These are phyloP conservation scores for Metopia argyrocephala DNA, from an alignment of 2,888 invertebrate species.

Conservation along the genomic window DNA sequence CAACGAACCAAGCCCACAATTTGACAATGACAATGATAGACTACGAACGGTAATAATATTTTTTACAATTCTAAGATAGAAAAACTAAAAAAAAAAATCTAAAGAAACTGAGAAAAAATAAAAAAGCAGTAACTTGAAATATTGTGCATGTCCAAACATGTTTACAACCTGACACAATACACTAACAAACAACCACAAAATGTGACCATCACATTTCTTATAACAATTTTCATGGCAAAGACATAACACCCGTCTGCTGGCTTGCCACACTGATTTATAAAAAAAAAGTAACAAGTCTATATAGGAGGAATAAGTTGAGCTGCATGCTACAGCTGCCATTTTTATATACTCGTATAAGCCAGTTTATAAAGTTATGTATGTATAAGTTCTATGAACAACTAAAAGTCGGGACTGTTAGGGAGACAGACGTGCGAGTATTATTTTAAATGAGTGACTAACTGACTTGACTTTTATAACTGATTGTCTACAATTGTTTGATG, in stretches of 20 bases:
- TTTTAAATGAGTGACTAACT: conserved; percentile 38
- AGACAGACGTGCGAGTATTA: not conserved
- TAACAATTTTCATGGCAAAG: not conserved
- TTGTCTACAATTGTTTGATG: conserved; percentile 37
- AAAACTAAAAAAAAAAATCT: not conserved
- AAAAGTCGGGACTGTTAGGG: too few species aligned
- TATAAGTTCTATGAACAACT: not conserved
- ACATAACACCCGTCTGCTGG: not conserved
- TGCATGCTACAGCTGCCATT: conserved; percentile 10
- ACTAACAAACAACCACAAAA: conserved; percentile 33
- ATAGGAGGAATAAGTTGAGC: conserved; percentile 19
- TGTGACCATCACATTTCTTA: conserved; percentile 36
- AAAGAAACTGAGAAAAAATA: not conserved
- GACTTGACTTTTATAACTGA: conserved; percentile 37
- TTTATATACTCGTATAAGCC: conserved; percentile 14
- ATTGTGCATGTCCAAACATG: conserved; percentile 42
- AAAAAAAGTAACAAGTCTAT: conserved; percentile 2
- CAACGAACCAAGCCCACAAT: conserved; percentile 14
- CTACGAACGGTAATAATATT: conserved; percentile 19
- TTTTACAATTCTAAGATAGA: not conserved
- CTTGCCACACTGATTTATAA: not conserved
- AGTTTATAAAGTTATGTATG: not conserved
- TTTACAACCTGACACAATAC: conserved; percentile 37
- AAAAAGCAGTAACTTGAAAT: not conserved
- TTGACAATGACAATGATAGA: conserved; percentile 40